Evolutionary conservation across 2,113 vertebrate species (phyloP).

Genomic region (Oryzias melastigma): DNA sequence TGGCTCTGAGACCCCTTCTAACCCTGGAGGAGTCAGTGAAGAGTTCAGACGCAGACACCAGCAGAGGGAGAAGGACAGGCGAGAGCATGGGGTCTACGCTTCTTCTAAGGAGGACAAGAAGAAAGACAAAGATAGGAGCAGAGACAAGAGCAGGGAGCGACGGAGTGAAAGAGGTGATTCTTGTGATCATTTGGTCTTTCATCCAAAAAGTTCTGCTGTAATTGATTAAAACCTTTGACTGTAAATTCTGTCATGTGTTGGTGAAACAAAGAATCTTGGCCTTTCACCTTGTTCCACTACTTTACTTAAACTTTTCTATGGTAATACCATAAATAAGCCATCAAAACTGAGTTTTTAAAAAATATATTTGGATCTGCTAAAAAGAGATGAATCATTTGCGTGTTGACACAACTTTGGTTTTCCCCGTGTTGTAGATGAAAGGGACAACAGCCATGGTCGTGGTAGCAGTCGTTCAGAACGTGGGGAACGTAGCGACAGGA

Average conservation of each 20-base stretch:
- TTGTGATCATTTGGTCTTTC: neutral
- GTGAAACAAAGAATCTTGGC: neutral
- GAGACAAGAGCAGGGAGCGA: conserved; percentile 75
- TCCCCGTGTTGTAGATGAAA: conserved; percentile 79
- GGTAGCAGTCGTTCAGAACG: conserved; percentile 74
- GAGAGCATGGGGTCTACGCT: conserved; percentile 92
- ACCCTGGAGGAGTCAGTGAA: conserved; percentile 94
- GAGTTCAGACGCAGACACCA: conserved; percentile 89
- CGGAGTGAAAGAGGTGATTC: conserved; percentile 80
- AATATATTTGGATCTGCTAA: neutral
- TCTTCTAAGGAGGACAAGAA: conserved; percentile 93
- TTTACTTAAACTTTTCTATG: too few relatives aligned
- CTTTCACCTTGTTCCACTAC: too few relatives aligned
- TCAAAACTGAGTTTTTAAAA: too few relatives aligned
- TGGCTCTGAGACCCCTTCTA: conserved; percentile 91
- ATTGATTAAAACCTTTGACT: neutral
- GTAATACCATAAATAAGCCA: too few relatives aligned
- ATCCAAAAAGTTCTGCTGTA: neutral
- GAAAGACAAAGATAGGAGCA: conserved; percentile 71
- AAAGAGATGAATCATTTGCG: neutral
- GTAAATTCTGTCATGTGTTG: neutral
- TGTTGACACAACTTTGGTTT: neutral
- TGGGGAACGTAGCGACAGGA: conserved; percentile 69
- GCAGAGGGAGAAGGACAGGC: conserved; percentile 89
- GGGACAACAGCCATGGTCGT: conserved; percentile 77